A percentile compares a stretch with the other conserved stretches of the same genome.
Conservation (phyloP, 2,797 vertebrate genomes). For the Tolypeutes matacus region DNA sequence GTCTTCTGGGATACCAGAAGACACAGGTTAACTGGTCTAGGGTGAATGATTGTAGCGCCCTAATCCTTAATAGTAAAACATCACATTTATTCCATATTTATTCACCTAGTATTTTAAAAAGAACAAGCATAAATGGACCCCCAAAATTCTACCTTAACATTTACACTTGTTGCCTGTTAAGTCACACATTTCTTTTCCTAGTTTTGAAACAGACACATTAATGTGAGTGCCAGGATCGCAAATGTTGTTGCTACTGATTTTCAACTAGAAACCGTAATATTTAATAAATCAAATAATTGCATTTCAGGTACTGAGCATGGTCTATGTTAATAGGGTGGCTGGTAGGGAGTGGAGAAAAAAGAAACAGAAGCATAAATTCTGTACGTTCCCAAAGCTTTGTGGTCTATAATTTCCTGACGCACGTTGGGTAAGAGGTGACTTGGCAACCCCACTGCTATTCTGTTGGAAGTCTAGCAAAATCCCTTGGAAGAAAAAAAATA, state of each 20-base stretch:
- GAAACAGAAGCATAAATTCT: slow-evolving; percentile 36
- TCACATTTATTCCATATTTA: slow-evolving; percentile 26
- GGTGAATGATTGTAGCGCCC: background rate
- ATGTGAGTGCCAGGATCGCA: slow-evolving; percentile 37
- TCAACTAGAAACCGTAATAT: slow-evolving; percentile 51
- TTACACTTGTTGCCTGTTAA: slow-evolving; percentile 34
- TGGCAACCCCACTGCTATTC: background rate
- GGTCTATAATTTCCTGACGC: background rate
- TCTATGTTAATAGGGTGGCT: slow-evolving; percentile 52
- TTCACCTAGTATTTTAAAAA: slow-evolving; percentile 48
- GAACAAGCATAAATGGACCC: background rate
- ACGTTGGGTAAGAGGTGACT: slow-evolving; percentile 16
- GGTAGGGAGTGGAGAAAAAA: background rate
- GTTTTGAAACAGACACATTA: slow-evolving; percentile 69
- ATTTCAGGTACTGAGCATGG: slow-evolving; percentile 28
- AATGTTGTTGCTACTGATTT: slow-evolving; percentile 39
- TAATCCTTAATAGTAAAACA: slow-evolving; percentile 40
- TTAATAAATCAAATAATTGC: slow-evolving; percentile 50
- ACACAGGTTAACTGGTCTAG: slow-evolving; percentile 33
- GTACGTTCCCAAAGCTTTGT: slow-evolving; percentile 35
- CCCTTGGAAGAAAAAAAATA: slow-evolving; percentile 3
- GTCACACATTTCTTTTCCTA: background rate
- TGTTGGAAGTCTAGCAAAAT: slow-evolving; percentile 42
- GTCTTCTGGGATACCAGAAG: slow-evolving; percentile 41
- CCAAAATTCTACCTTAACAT: slow-evolving; percentile 43